Percentiles rank a stretch among this genome's conserved stretches.
Conservation (phyloP, 2,888 invertebrate species). For the Pogonocherus hispidulus region DNA sequence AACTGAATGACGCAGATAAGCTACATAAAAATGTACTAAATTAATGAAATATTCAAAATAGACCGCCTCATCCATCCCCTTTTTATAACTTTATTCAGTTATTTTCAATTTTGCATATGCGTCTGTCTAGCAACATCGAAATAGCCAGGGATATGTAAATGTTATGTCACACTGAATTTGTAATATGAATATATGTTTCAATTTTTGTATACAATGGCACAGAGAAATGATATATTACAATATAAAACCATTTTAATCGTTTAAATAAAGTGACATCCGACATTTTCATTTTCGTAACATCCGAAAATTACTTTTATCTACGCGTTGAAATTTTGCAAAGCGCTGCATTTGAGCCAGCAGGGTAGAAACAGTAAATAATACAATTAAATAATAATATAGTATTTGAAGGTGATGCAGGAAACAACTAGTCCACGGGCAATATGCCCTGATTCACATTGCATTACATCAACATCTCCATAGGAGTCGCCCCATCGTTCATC, state of each 20-base stretch:
- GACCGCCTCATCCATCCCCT: neutral
- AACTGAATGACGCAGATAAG: no score
- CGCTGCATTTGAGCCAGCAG: no score
- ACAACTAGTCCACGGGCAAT: no score
- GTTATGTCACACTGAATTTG: conserved; percentile 8
- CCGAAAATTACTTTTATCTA: no score
- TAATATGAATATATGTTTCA: conserved; percentile 8
- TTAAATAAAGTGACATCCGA: neutral
- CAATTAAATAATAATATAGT: no score
- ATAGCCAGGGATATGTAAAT: conserved; percentile 2
- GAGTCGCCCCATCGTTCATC: no score
- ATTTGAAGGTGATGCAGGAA: no score
- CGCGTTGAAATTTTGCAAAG: no score
- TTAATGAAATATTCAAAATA: neutral
- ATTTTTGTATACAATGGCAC: neutral
- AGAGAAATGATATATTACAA: neutral
- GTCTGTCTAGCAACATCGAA: neutral
- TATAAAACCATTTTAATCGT: neutral
- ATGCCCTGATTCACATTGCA: no score
- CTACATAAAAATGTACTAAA: neutral
- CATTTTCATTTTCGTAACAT: no score
- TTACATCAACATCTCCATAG: no score
- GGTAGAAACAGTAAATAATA: no score
- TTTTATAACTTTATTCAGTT: conserved; percentile 5
- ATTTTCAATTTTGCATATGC: neutral